Evolutionary conservation across 1,140 invertebrate species (phyloP).

Genomic region (Euura saliciscinereae): DNA sequence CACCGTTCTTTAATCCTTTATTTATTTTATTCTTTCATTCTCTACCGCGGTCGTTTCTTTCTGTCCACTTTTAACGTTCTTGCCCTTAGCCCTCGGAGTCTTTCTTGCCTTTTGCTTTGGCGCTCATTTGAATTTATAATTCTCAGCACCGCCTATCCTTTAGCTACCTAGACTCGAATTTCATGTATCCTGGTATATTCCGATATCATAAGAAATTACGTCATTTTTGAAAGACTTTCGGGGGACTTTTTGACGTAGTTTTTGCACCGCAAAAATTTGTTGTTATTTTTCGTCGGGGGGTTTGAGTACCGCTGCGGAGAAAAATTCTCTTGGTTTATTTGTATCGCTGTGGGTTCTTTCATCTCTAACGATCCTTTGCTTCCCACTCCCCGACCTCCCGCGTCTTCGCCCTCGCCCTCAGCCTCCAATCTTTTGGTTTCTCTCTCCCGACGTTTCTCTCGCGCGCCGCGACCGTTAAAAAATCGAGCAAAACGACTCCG

Average conservation of each 20-base stretch:
- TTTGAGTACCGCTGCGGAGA: not conserved
- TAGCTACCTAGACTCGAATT: not conserved
- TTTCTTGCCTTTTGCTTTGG: not conserved
- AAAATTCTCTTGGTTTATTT: conserved; percentile 4
- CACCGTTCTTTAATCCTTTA: not conserved
- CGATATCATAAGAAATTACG: not conserved
- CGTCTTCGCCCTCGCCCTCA: not conserved
- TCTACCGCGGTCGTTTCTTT: not conserved
- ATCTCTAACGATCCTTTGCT: conserved; percentile 7
- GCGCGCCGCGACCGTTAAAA: conserved; percentile 33
- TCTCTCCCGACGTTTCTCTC: conserved; percentile 4
- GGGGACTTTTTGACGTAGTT: too few relatives aligned
- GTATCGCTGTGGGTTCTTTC: conserved; percentile 6
- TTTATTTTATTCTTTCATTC: not conserved
- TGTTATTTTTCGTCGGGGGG: not conserved
- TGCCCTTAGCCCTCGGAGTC: not conserved
- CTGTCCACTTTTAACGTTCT: not conserved
- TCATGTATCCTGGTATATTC: not conserved
- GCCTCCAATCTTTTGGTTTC: conserved; percentile 2
- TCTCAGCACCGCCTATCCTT: not conserved
- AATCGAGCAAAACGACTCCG: conserved; percentile 29
- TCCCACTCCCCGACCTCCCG: not conserved
- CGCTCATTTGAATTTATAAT: conserved; percentile 3
- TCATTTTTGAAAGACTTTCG: not conserved
- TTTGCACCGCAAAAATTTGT: not conserved